phyloP scores from a whole-genome alignment of 1,140 invertebrate genomes.

The Luehdorfia chinensis region DNA sequence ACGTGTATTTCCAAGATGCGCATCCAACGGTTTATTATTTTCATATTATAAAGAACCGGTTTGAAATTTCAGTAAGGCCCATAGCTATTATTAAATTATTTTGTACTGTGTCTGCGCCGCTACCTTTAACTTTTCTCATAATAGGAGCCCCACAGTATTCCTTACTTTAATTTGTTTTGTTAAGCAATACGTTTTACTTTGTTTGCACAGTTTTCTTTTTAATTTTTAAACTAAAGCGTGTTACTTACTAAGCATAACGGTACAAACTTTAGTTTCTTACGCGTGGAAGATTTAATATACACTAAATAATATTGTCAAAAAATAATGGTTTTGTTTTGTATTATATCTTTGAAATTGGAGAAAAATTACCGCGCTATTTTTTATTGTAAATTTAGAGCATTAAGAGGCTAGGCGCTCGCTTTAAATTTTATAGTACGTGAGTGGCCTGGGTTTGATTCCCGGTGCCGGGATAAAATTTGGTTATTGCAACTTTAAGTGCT shows the following conservation, averaged over 20 bases:
- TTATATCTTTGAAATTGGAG: no score
- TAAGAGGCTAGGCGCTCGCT: no score
- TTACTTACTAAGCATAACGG: background rate
- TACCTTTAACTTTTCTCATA: slow-evolving; percentile 18
- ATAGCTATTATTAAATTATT: slow-evolving; percentile 18
- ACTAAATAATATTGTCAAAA: no score
- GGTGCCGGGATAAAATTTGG: no score
- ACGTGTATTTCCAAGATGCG: slow-evolving; percentile 20
- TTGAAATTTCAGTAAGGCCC: slow-evolving; percentile 11
- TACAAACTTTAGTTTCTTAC: background rate
- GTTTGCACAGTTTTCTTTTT: slow-evolving; percentile 9
- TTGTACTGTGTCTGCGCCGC: slow-evolving; percentile 17
- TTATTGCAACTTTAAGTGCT: no score
- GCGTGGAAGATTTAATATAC: no score
- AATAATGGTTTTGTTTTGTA: no score
- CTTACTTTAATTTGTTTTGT: slow-evolving; percentile 18
- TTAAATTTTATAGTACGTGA: no score
- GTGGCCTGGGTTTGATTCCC: no score
- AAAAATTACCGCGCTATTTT: no score
- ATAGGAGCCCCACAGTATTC: slow-evolving; percentile 14
- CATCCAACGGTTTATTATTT: slow-evolving; percentile 15
- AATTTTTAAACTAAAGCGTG: slow-evolving; percentile 9
- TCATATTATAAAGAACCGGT: slow-evolving; percentile 11
- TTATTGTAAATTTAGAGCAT: no score
- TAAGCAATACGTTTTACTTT: slow-evolving; percentile 18